Evolutionary conservation across 2,113 vertebrate genomes (phyloP), one percentile per base, ranked within the genome.

Genomic region (Albula goreensis): DNA sequence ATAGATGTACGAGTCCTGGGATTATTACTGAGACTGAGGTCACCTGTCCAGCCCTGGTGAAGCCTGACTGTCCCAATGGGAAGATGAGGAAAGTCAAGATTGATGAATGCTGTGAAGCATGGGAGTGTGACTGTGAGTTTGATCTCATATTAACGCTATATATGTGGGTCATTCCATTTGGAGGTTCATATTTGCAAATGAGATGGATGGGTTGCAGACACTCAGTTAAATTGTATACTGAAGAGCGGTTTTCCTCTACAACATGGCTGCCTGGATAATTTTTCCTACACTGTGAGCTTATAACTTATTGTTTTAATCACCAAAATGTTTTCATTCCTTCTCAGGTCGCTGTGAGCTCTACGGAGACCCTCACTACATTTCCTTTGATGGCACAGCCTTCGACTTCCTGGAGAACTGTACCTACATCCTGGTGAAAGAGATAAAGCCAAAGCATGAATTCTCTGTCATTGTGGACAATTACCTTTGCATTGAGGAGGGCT

Each of bases 331-430:
- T 25, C 4, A 5, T 22, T 25, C 52, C 85, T 74, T 85, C 83
- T 84, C 78, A 96, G 95, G 95, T 89, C 89, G 80, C 8, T 96
- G 95, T 53, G 89, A 94, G 4, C 22, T 96, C 1, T 95, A 90
- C 57, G 95, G 95, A 50, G 95, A 96, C 77, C 95, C 95, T 6
- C 95, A 96, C 82, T 96, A 94, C 89, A 90, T 88, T 31, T 89
- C 95, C 31, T 96, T 96, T 85, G 66, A 91, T 78, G 94, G 93
- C 5, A 57, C 89, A 0, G 0, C 4, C 1, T 96, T 93, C 88
- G 85, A 90, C 86, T 95, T 94, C 85, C 51, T 93, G 81, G 88
- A 93, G 0, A 78, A 92, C 3, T 96, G 95, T 86, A 94, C 92
- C 52, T 95, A 95, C 85, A 85, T 90, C 57, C 89, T 96, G 83